Base-by-base conservation (phyloP, 2,113 vertebrate genomes). In the Xiphophorus maculatus region DNA sequence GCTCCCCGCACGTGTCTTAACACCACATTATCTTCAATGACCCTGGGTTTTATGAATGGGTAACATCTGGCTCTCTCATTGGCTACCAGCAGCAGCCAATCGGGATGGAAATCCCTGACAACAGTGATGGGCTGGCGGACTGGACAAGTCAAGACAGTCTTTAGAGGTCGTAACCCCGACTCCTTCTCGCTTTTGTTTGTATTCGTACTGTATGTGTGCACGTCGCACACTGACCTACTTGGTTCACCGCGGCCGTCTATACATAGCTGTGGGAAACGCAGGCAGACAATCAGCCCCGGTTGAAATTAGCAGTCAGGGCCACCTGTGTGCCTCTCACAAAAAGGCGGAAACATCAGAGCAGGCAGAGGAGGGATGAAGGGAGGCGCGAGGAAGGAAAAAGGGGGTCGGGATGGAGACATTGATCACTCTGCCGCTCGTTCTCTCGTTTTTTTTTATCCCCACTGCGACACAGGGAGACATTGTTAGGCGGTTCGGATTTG, bases 221-320 rank as follows among this genome's bases (percentile, higher is more conserved):
- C 42, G 30, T 76, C 74, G 63, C 85, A 80, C 82, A 71, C 32
- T 89, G 81, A 87, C 80, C 83, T 66, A 85, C 77, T 87, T 78
- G 66, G 76, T 91, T 81, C 85, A 78, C 75, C 77, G 72, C 73
- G 63, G 79, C 28, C 58, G 1, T 83, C 81, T 81, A 87, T 90
- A 90, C 84, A 86, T 87, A 87, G 86, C 84, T 82, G 87, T 86
- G 86, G 87, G 85, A 90, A 91, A 85, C 30, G 40, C 72, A 60
- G 32, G 68, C 73, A 61, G 82, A 91, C 89, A 92, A 84, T 88
- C 77, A 25, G 48, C 42, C 51, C 65, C 8, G 80, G 69, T 82
- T 87, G 85, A 89, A 92, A 93, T 92, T 90, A 93, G 90, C 88
- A 91, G 90, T 90, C 92, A 77, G 71, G 84, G 70, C 87, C 91